Evolutionary conservation across 1,140 invertebrate species (phyloP).

Genomic region (Brachionus asplanchnoidis): DNA sequence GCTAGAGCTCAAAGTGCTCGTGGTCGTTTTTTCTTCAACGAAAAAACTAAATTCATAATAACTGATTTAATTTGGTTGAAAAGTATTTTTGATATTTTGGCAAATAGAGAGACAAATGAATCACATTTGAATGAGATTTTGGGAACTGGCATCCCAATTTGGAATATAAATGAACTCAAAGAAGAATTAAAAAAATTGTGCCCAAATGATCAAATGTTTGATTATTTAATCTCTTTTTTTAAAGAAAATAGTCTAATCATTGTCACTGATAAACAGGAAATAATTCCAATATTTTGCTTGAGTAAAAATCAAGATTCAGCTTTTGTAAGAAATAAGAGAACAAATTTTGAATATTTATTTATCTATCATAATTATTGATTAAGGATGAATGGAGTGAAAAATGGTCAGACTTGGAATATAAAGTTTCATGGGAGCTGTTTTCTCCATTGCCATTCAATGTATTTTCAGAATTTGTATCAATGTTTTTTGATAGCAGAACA

Average conservation of each 20-base stretch:
- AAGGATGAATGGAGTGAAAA: conserved; percentile 1
- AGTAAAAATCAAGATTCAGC: background rate
- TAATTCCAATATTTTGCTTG: background rate
- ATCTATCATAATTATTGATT: background rate
- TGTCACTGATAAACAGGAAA: background rate
- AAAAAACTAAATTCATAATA: background rate
- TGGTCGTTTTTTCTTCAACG: background rate
- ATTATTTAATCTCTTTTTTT: background rate
- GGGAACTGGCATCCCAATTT: background rate
- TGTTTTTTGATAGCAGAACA: background rate
- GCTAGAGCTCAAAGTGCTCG: background rate
- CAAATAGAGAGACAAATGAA: background rate
- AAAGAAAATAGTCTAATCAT: background rate
- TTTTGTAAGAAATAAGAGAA: background rate
- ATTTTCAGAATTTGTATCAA: background rate
- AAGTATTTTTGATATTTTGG: background rate
- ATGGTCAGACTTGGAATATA: background rate
- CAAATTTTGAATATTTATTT: too few relatives aligned
- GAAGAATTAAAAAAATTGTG: background rate
- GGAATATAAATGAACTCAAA: background rate
- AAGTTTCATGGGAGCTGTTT: conserved; percentile 3
- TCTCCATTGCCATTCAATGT: background rate
- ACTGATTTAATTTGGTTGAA: conserved; percentile 15
- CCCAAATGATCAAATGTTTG: background rate
- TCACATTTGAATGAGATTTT: background rate